Percentiles rank a stretch among this genome's conserved stretches.
Conservation (phyloP, 2,797 vertebrate genomes). For the Catharus ustulatus region DNA sequence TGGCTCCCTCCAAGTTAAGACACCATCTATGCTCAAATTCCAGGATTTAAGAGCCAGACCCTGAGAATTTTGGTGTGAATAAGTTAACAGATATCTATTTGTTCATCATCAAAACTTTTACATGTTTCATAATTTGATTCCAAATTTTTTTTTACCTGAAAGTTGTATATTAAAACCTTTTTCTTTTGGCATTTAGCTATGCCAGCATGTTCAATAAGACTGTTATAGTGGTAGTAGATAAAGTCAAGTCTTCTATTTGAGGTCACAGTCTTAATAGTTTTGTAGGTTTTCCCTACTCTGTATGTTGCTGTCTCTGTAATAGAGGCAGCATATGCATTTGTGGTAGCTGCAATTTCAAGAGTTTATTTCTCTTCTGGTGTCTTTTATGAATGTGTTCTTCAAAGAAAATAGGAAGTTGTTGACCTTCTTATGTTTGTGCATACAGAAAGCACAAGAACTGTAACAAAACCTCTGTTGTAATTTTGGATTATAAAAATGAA, state of each 20-base stretch:
- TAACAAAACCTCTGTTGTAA: neutral
- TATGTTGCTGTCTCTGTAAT: neutral
- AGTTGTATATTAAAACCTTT: neutral
- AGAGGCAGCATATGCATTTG: neutral
- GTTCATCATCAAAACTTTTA: neutral
- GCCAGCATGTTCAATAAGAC: rapidly evolving
- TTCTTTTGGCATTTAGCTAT: neutral
- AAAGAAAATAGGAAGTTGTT: neutral
- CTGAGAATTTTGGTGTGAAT: neutral
- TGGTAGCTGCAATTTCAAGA: neutral
- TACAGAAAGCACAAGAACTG: neutral
- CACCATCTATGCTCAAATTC: neutral
- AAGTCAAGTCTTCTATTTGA: neutral
- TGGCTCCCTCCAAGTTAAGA: neutral
- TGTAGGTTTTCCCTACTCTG: neutral
- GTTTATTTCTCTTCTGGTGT: neutral
- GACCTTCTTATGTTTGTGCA: neutral
- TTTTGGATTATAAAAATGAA: neutral
- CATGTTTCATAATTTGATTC: neutral
- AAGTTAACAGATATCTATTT: neutral
- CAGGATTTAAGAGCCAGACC: neutral
- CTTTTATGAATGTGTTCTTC: neutral
- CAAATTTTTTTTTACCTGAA: neutral
- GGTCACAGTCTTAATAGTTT: neutral
- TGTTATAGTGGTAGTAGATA: neutral